These are phyloP conservation scores for Pammene fasciana DNA, from an alignment of 2,888 invertebrate species.

Conservation along the genomic window DNA sequence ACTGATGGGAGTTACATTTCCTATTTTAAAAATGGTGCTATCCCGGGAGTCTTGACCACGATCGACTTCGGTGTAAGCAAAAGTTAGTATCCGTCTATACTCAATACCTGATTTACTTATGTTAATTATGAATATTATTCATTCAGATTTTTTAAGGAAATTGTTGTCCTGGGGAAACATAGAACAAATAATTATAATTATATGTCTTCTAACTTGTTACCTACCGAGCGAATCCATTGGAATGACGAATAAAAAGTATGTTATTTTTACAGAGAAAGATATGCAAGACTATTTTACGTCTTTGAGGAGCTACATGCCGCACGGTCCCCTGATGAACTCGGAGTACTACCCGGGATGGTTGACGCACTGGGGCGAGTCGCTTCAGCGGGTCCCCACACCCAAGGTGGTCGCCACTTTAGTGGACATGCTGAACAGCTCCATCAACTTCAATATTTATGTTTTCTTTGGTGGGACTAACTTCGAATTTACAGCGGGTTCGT, in stretches of 20 bases:
- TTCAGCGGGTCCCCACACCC: constrained; percentile 80
- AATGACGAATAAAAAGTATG: background rate
- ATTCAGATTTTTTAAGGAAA: no score
- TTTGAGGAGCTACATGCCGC: constrained; percentile 79
- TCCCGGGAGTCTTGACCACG: constrained; percentile 88
- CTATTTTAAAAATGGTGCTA: constrained; percentile 86
- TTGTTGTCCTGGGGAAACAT: no score
- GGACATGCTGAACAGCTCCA: constrained; percentile 81
- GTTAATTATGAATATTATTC: no score
- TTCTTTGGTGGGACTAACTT: constrained; percentile 95
- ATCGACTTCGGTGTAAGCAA: constrained; percentile 87
- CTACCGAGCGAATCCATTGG: no score
- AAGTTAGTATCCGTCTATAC: constrained; percentile 6
- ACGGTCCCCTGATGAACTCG: constrained; percentile 94
- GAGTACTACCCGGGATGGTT: constrained; percentile 97
- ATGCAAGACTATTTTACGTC: constrained; percentile 42
- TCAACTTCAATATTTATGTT: constrained; percentile 94
- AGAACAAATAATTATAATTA: no score
- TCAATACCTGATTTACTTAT: background rate
- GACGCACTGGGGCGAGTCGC: constrained; percentile 91
- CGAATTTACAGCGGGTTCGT: constrained; percentile 85
- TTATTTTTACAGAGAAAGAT: constrained; percentile 2
- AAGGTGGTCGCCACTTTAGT: constrained; percentile 80
- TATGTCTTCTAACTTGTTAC: no score
- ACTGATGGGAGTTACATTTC: constrained; percentile 86